Evolutionary conservation across 2,888 invertebrate genomes (phyloP), one percentile per base, ranked within the genome.

Genomic region (Xestia xanthographa): DNA sequence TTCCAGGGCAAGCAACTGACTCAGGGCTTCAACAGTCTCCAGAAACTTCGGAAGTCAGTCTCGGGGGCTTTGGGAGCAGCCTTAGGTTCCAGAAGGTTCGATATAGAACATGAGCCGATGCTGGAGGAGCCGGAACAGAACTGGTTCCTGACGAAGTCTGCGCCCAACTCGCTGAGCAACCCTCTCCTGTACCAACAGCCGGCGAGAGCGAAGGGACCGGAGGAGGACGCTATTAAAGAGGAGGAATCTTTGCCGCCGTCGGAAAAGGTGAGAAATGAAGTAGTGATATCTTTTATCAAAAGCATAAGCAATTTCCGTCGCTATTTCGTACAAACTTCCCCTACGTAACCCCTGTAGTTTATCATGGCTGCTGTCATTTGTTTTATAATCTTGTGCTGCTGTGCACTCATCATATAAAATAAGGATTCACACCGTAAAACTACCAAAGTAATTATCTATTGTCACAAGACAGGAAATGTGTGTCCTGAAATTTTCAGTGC

Each of bases 81-180:
- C 0, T 89, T 97, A 11, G 97, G 97, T 3, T 95, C 97, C 11
- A 93, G 96, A 79, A 93, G 95, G 72, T 95, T 96, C 78, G 97
- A 97, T 60, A 75, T 95, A 53, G 97, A 97, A 69, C 97, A 97
- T 79, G 96, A 96, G 84, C 95, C 95, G 0, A 96, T 95, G 93
- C 87, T 95, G n/a, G 95, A 96, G 76, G 96, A 96, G 82, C 94
- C 94, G 0, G 96, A 96, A 85, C 95, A 95, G 87, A 98, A 98
- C 92, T 98, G 98, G 98, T 97, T 98, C 88, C 93, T 98, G 50
- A 98, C 98, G 76, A 97, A 98, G 88, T 98, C 98, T 22, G 98
- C 98, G 1, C 98, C 98, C 3, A 98, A 98, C 92, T 98, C 98
- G 0, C 93, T 98, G 88, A 98, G 98, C 87, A 98, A 97, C 87